Conservation (phyloP, 2,797 vertebrate species). For the Falco naumanni region DNA sequence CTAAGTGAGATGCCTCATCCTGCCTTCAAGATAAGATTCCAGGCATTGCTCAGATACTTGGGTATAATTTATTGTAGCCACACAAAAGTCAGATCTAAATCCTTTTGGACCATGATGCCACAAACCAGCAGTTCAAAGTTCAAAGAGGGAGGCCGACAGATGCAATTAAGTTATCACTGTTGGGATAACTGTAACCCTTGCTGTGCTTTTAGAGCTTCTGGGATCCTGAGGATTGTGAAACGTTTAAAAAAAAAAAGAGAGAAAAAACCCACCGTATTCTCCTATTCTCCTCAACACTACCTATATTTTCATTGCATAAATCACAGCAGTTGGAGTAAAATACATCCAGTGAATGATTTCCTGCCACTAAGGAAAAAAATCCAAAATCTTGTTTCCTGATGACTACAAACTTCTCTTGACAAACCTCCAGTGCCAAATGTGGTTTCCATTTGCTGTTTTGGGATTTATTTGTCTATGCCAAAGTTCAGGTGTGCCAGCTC, state of each 20-base stretch:
- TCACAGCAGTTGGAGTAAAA: conserved; percentile 76
- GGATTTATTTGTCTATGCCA: conserved; percentile 86
- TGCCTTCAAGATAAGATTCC: conserved; percentile 81
- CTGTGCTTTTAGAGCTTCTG: conserved; percentile 55
- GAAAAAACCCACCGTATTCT: no score
- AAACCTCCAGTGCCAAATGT: conserved; percentile 83
- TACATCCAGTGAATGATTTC: conserved; percentile 79
- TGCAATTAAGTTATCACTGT: conserved; percentile 78
- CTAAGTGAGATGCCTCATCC: conserved; percentile 61
- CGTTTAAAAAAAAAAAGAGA: neutral
- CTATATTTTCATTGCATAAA: conserved; percentile 76
- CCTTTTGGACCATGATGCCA: conserved; percentile 72
- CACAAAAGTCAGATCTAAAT: conserved; percentile 79
- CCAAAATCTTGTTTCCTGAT: conserved; percentile 80
- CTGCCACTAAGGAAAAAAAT: conserved; percentile 75
- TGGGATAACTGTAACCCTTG: conserved; percentile 66
- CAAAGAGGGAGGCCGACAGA: conserved; percentile 76
- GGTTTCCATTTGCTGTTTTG: conserved; percentile 87
- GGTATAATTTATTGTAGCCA: conserved; percentile 81
- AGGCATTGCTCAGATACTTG: conserved; percentile 81
- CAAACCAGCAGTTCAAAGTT: conserved; percentile 76
- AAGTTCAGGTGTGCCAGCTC: conserved; percentile 88
- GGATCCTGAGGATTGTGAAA: conserved; percentile 47
- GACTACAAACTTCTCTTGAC: conserved; percentile 81
- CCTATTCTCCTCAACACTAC: conserved; percentile 14